phyloP scores from a whole-genome alignment of 2,113 vertebrate species.

The Azemiops feae region DNA sequence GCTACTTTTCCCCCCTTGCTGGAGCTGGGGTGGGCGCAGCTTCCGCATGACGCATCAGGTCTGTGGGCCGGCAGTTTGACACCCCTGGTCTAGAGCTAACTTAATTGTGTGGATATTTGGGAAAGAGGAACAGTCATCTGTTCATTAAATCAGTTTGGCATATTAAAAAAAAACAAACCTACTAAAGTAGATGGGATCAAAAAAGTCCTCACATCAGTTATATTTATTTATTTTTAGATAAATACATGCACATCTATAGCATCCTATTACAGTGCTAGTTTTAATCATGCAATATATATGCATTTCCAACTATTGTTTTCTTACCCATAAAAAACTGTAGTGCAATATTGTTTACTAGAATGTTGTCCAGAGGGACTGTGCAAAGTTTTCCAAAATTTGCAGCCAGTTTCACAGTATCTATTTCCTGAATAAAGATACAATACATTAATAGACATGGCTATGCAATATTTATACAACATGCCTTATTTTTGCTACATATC shows the following conservation, averaged over 20 bases:
- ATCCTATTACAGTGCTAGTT: neutral
- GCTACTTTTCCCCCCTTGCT: too few relatives aligned
- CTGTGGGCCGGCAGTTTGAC: too few relatives aligned
- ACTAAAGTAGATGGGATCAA: neutral
- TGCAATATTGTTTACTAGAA: constrained; percentile 97
- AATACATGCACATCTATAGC: neutral
- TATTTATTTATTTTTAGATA: neutral
- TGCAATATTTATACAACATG: neutral
- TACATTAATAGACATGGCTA: neutral
- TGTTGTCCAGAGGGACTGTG: constrained; percentile 95
- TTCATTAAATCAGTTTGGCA: neutral
- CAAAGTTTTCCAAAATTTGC: constrained; percentile 98
- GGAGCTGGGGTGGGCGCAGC: too few relatives aligned
- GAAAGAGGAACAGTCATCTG: neutral
- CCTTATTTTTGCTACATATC: neutral
- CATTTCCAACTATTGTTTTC: constrained; percentile 33
- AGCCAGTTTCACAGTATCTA: constrained; percentile 94
- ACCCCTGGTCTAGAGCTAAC: neutral
- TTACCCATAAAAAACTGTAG: constrained; percentile 99
- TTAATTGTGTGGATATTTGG: neutral
- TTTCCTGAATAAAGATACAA: constrained; percentile 77
- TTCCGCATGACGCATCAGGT: too few relatives aligned
- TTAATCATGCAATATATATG: neutral
- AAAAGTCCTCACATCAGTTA: neutral
- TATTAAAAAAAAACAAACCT: neutral